Evolutionary conservation across 2,888 invertebrate genomes (phyloP).

Genomic region (Drosophila stalkeri): DNA sequence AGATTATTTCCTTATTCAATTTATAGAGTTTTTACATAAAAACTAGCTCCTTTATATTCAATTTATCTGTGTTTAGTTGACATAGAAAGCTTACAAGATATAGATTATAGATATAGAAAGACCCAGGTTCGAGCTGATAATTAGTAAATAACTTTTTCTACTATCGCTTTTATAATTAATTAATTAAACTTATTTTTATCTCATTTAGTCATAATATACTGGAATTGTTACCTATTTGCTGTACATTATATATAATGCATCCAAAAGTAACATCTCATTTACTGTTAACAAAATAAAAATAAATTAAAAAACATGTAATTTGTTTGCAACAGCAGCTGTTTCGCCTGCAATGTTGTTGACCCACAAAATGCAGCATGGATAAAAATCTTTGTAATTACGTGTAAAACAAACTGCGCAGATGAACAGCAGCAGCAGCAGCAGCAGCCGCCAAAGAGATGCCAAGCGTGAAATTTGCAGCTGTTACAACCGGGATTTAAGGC

Average conservation of each 20-base stretch:
- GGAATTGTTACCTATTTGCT: not conserved
- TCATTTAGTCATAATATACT: not conserved
- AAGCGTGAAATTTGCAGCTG: conserved; percentile 71
- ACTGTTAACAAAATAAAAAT: not conserved
- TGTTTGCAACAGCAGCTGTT: conserved; percentile 22
- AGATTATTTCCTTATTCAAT: too few species aligned
- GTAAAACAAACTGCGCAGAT: conserved; percentile 45
- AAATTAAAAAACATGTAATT: not conserved
- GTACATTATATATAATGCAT: not conserved
- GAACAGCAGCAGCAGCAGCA: conserved; percentile 21
- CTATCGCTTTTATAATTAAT: not conserved
- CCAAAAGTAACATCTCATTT: not conserved
- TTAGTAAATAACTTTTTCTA: not conserved
- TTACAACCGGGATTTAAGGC: conserved; percentile 53
- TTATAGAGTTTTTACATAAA: too few species aligned
- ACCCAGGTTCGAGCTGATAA: not conserved
- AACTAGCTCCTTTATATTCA: not conserved
- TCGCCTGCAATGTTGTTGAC: conserved; percentile 36
- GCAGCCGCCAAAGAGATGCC: conserved; percentile 34
- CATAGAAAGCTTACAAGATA: not conserved
- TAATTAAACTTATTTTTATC: not conserved
- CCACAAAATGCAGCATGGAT: conserved; percentile 43
- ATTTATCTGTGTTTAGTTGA: not conserved
- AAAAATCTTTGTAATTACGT: conserved; percentile 68
- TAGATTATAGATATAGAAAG: too few species aligned